Conservation (phyloP, 2,888 invertebrate species). For the Tribolium freemani region DNA sequence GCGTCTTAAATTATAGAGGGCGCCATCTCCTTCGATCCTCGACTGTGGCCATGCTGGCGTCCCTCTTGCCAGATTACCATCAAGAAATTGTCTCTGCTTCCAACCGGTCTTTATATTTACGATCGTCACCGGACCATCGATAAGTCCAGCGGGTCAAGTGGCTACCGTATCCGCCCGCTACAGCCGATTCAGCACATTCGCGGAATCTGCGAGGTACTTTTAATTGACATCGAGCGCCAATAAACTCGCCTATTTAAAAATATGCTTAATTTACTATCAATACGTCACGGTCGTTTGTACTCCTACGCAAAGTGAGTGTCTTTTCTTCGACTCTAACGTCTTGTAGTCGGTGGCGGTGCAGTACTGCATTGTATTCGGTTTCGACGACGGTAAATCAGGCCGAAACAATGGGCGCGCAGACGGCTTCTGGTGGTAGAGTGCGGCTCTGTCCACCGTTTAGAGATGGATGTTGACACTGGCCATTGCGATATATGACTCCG, state of each 20-base stretch:
- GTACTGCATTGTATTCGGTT: conserved; percentile 64
- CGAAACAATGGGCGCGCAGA: conserved; percentile 59
- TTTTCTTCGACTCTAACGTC: conserved; percentile 42
- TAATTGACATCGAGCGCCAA: conserved; percentile 18
- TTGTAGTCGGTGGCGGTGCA: conserved; percentile 52
- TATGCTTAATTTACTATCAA: conserved; percentile 9
- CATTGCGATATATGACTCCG: conserved; percentile 48
- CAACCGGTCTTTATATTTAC: conserved; percentile 37
- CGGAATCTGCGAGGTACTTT: conserved; percentile 10
- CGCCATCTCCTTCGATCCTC: conserved; percentile 15
- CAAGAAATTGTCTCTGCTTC: conserved; percentile 34
- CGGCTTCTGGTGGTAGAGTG: conserved; percentile 45
- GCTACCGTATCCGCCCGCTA: conserved; percentile 26
- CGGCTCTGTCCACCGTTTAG: conserved; percentile 32
- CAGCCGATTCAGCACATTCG: conserved; percentile 32
- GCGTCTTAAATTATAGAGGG: conserved; percentile 23
- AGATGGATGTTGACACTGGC: conserved; percentile 44
- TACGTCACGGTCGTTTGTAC: conserved; percentile 29
- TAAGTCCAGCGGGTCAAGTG: conserved; percentile 33
- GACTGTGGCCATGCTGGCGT: conserved; percentile 26
- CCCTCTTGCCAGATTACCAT: conserved; percentile 38
- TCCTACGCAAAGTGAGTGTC: conserved; percentile 34
- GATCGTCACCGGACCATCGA: conserved; percentile 35
- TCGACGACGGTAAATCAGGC: conserved; percentile 63
- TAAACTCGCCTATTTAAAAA: conserved; percentile 1